These are phyloP conservation scores for Hirtodrosophila confusa DNA, from an alignment of 2,888 invertebrate species.

Conservation along the genomic window DNA sequence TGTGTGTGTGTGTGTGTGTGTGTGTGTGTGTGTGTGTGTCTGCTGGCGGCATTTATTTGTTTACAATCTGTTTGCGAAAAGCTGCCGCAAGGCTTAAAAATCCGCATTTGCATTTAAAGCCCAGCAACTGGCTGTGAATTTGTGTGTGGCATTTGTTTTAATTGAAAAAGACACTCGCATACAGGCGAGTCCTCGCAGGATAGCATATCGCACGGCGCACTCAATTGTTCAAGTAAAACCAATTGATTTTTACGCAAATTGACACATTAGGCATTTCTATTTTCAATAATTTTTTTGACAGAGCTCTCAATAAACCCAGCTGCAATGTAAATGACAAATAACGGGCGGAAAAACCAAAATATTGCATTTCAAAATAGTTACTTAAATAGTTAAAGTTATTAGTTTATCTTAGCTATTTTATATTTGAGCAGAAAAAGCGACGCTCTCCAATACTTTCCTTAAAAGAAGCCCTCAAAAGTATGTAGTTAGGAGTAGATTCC, in stretches of 20 bases:
- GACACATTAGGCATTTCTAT: conserved; percentile 31
- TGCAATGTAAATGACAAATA: too few species aligned
- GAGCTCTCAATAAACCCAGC: too few species aligned
- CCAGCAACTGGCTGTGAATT: conserved; percentile 15
- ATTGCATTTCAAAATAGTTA: too few species aligned
- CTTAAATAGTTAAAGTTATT: too few species aligned
- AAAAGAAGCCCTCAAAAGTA: too few species aligned
- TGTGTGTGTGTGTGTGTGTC: conserved; percentile 40
- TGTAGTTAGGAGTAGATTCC: too few species aligned
- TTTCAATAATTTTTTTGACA: neutral
- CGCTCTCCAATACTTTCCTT: too few species aligned
- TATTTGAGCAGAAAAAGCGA: too few species aligned
- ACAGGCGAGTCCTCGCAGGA: neutral
- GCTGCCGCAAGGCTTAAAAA: conserved; percentile 69
- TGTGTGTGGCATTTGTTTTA: conserved; percentile 48
- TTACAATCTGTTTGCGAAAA: conserved; percentile 74
- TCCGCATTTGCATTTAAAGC: conserved; percentile 63
- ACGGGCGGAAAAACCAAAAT: too few species aligned
- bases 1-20: conserved; percentile 16
- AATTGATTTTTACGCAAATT: conserved; percentile 57
- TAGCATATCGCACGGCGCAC: conserved; percentile 3
- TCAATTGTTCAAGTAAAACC: conserved; percentile 18
- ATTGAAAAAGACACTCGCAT: conserved; percentile 66
- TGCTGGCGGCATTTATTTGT: conserved; percentile 79
- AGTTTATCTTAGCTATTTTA: too few species aligned